A percentile compares a stretch with the other conserved stretches of the same genome.
These are phyloP conservation scores for Hemibagrus guttatus DNA, from an alignment of 2,797 vertebrate species.

Conservation along the genomic window DNA sequence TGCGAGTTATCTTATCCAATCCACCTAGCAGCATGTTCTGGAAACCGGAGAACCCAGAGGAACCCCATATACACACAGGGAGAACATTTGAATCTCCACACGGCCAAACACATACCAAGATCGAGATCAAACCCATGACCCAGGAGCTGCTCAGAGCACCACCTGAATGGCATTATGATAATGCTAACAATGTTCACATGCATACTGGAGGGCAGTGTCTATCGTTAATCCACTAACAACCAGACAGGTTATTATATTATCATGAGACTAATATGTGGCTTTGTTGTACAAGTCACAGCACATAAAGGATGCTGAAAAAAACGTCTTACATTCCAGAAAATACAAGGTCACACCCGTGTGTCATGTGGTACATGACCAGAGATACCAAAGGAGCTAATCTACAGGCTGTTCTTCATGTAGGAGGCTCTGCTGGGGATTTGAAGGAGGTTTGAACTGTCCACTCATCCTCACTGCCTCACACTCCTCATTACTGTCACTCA, in stretches of 20 bases:
- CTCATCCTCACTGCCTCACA: constrained; percentile 73
- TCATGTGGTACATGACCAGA: background rate
- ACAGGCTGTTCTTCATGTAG: background rate
- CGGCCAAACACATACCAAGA: background rate
- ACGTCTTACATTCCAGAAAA: background rate
- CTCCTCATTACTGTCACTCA: constrained; percentile 91
- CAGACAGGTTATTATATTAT: background rate
- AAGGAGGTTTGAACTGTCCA: constrained; percentile 56
- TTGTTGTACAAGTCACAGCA: background rate
- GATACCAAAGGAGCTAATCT: background rate
- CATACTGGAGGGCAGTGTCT: background rate
- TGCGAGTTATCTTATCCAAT: background rate
- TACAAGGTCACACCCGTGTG: background rate
- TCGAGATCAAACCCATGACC: background rate
- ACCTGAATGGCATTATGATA: background rate
- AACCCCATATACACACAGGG: background rate
- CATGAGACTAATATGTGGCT: background rate
- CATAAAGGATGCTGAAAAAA: background rate
- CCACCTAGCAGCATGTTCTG: background rate
- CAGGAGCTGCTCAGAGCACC: background rate
- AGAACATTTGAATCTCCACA: background rate
- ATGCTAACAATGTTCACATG: background rate
- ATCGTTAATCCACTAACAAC: background rate
- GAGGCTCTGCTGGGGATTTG: constrained; percentile 18
- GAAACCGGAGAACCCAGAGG: background rate